Evolutionary conservation across 2,888 invertebrate species (phyloP).

Genomic region (Herminia tarsipennalis): DNA sequence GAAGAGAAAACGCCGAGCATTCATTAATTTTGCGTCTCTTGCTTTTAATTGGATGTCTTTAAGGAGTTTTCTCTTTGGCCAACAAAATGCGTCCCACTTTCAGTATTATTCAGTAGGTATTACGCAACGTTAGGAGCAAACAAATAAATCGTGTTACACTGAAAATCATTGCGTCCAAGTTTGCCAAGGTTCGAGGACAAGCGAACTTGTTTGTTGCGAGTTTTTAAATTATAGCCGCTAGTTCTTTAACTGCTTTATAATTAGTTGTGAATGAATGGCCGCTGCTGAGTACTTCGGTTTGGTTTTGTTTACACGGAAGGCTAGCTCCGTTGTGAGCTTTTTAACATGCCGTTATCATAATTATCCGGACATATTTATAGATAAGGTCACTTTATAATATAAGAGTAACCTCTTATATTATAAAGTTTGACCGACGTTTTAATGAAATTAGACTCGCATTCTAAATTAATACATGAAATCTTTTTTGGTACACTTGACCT

Average conservation of each 20-base stretch:
- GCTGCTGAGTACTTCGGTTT: slow-evolving; percentile 4
- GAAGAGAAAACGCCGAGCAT: slow-evolving; percentile 25
- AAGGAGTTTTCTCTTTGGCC: slow-evolving; percentile 47
- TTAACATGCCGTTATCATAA: no score
- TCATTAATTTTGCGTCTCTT: slow-evolving; percentile 56
- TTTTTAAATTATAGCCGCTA: slow-evolving; percentile 40
- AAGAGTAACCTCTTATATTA: no score
- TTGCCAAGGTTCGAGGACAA: slow-evolving; percentile 30
- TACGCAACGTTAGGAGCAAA: slow-evolving; percentile 55
- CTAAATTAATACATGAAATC: no score
- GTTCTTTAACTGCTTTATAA: slow-evolving; percentile 34
- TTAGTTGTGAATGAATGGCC: slow-evolving; percentile 26
- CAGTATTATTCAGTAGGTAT: slow-evolving; percentile 34
- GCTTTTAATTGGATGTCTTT: slow-evolving; percentile 65
- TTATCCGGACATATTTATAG: no score
- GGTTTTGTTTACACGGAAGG: background rate
- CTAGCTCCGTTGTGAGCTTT: no score
- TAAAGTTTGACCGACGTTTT: no score
- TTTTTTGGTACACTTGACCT: no score
- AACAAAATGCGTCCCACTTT: slow-evolving; percentile 52
- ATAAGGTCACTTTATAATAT: no score
- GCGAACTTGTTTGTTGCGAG: slow-evolving; percentile 35
- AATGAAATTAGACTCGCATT: no score
- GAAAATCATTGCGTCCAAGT: slow-evolving; percentile 43
- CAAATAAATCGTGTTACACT: slow-evolving; percentile 60